Percentiles rank a stretch among this genome's conserved stretches.
phyloP scores from a whole-genome alignment of 2,113 vertebrate species.

The Aegithalos caudatus region DNA sequence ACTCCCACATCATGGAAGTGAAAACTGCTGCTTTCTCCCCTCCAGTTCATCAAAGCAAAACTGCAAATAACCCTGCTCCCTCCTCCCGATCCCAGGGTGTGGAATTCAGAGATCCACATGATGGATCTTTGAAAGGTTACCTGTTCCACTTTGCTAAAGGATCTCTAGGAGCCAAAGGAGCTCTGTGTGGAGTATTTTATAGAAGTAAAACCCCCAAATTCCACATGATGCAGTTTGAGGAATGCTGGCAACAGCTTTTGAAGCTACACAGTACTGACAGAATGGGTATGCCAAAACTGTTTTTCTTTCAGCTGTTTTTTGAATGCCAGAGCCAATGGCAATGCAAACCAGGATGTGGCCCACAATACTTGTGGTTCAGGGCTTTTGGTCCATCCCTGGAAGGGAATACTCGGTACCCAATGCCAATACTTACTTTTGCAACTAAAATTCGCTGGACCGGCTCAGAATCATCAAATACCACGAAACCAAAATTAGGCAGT shows the following conservation, averaged over 20 bases:
- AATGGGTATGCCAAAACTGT: fast-evolving
- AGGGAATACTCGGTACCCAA: background rate
- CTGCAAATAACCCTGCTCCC: background rate
- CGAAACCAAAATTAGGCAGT: conserved; percentile 97
- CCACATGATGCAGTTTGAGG: fast-evolving
- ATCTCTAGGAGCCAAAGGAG: background rate
- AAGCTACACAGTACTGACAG: background rate
- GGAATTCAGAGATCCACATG: background rate
- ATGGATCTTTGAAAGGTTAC: background rate
- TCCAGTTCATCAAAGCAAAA: background rate
- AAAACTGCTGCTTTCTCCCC: background rate
- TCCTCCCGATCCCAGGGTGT: background rate
- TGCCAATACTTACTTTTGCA: conserved; percentile 87
- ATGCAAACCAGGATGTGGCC: background rate
- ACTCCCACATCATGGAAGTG: fast-evolving
- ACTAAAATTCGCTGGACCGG: conserved; percentile 96
- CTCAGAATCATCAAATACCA: conserved; percentile 96
- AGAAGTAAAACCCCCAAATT: background rate
- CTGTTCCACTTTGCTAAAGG: background rate
- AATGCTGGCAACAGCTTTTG: background rate
- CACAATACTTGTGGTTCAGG: background rate
- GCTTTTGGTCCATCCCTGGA: background rate
- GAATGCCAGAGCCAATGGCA: background rate
- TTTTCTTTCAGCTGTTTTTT: background rate
- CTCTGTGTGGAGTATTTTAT: background rate